Percentiles rank a stretch among this genome's conserved stretches.
These are phyloP conservation scores for Myotis myotis DNA, from an alignment of 2,797 vertebrate species.

Conservation along the genomic window DNA sequence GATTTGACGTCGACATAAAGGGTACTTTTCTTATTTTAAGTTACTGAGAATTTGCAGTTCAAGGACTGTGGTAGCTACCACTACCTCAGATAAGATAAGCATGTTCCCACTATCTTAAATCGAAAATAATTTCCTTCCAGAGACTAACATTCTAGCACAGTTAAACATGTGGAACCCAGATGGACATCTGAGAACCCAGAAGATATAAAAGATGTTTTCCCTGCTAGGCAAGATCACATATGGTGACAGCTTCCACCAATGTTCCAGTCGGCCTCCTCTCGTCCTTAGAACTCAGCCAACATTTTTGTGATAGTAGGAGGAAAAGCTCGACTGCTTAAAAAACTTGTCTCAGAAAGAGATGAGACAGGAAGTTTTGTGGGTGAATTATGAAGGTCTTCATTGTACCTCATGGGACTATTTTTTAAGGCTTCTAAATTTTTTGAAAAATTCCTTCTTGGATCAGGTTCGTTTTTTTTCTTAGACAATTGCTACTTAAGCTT, in stretches of 20 bases:
- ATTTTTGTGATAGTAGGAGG: neutral
- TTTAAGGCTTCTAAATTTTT: neutral
- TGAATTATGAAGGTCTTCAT: neutral
- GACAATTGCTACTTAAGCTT: neutral
- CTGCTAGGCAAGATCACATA: neutral
- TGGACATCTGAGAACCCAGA: neutral
- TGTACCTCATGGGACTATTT: neutral
- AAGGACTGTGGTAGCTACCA: neutral
- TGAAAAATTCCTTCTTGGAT: constrained; percentile 4
- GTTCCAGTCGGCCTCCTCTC: neutral
- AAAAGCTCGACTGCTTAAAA: constrained; percentile 18
- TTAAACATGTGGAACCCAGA: neutral
- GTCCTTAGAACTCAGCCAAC: neutral
- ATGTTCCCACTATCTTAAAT: neutral
- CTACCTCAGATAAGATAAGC: neutral
- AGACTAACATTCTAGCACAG: neutral
- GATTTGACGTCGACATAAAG: neutral
- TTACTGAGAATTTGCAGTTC: neutral
- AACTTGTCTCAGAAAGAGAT: neutral
- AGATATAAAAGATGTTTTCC: neutral
- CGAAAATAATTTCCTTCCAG: neutral
- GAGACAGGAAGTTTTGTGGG: neutral
- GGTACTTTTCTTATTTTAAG: neutral
- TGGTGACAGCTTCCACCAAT: neutral
- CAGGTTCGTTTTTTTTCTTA: neutral